Conservation (phyloP, 2,888 invertebrate genomes). For the Rotaria socialis region DNA sequence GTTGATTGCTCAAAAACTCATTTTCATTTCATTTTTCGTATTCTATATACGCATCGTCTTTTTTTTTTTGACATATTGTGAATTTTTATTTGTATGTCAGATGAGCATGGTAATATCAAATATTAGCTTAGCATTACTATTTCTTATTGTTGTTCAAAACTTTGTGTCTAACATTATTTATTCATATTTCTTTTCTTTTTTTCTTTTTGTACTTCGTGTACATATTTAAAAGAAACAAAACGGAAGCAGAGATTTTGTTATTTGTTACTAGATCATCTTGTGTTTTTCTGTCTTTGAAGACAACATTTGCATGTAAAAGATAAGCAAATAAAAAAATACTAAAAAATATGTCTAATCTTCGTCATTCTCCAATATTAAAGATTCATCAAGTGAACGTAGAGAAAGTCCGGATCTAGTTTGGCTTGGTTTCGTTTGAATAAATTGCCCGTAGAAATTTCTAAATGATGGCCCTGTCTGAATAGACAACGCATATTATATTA, state of each 20-base stretch:
- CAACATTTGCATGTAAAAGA: too few relatives aligned
- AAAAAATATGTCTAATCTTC: not conserved
- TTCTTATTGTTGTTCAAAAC: not conserved
- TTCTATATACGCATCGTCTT: not conserved
- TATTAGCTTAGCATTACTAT: not conserved
- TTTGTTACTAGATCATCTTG: too few relatives aligned
- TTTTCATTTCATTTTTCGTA: not conserved
- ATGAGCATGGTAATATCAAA: not conserved
- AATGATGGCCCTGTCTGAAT: not conserved
- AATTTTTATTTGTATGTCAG: not conserved
- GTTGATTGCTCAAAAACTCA: constrained; percentile 4
- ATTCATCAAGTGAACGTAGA: not conserved
- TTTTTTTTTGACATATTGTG: constrained; percentile 14
- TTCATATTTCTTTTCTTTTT: not conserved
- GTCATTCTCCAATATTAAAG: not conserved
- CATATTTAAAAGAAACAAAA: too few relatives aligned
- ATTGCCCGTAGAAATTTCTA: not conserved
- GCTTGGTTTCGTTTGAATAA: not conserved
- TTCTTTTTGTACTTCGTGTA: not conserved
- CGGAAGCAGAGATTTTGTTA: too few relatives aligned
- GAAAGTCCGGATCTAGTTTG: not conserved
- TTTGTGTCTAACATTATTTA: not conserved
- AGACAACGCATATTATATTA: not conserved
- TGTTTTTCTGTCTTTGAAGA: too few relatives aligned
- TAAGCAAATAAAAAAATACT: too few relatives aligned